phyloP scores from a whole-genome alignment of 2,888 invertebrate genomes.

The Plebejus melissa region DNA sequence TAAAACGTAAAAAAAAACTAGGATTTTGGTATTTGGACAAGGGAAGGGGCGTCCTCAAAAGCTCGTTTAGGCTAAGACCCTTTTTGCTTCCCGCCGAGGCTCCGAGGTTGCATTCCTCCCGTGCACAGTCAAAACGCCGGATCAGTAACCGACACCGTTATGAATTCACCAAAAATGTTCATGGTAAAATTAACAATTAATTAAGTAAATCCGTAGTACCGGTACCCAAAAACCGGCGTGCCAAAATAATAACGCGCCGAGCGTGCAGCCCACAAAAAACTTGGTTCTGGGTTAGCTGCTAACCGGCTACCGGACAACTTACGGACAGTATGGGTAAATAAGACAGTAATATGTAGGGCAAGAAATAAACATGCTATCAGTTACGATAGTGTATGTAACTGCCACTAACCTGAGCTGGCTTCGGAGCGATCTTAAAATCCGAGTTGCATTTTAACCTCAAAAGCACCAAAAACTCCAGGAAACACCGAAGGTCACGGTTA shows the following conservation, averaged over 20 bases:
- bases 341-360: conserved; percentile 55
- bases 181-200: conserved; percentile 11
- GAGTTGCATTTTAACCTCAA: conserved; percentile 78
- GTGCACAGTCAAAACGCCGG: conserved; percentile 42
- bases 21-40: conserved; percentile 48
- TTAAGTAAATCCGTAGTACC: background rate
- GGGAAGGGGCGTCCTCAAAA: conserved; percentile 61
- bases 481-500: conserved; percentile 75
- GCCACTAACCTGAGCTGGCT: conserved; percentile 70
- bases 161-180: conserved; percentile 5
- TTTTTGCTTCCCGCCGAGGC: conserved; percentile 61
- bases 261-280: background rate
- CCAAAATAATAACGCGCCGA: background rate
- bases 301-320: conserved; percentile 28
- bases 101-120: conserved; percentile 64
- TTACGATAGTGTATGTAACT: conserved; percentile 61
- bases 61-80: conserved; percentile 58
- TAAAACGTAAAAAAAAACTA: background rate
- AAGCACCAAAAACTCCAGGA: conserved; percentile 70
- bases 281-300: background rate
- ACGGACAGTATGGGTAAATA: conserved; percentile 27
- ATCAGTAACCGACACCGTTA: conserved; percentile 32
- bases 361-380: conserved; percentile 59
- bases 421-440: conserved; percentile 76
- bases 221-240: conserved; percentile 10